Conservation (phyloP, 2,113 vertebrate genomes). For the Phyllostomus hastatus region DNA sequence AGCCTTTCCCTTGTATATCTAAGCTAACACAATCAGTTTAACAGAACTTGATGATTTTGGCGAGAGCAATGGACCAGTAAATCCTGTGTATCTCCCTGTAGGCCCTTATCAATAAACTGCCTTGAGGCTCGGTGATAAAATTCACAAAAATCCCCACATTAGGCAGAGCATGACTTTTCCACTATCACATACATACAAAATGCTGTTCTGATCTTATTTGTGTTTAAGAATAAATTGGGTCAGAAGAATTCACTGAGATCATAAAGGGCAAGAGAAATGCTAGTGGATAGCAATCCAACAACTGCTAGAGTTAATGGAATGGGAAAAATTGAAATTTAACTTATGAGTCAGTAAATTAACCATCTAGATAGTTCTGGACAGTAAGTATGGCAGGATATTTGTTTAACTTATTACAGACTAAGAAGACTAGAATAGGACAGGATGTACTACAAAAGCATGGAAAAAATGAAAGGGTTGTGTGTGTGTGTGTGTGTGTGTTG, state of each 20-base stretch:
- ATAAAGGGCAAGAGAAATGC: constrained; percentile 22
- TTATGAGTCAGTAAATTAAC: constrained; percentile 12
- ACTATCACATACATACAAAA: neutral
- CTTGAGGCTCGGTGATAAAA: neutral
- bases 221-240: constrained; percentile 2
- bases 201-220: neutral
- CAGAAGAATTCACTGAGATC: constrained; percentile 14
- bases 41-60: neutral
- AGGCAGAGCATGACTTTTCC: neutral
- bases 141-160: neutral
- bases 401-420: neutral
- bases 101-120: neutral
- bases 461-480: neutral
- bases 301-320: neutral
- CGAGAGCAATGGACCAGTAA: neutral
- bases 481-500: neutral
- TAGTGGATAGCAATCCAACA: neutral
- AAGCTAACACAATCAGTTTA: neutral
- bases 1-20: neutral
- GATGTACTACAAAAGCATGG: neutral
- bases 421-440: neutral
- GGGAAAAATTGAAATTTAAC: neutral
- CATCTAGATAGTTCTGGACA: neutral
- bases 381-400: neutral
- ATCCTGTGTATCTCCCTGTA: neutral